These are phyloP conservation scores for Copidosoma aretas DNA, from an alignment of 2,888 invertebrate genomes.

Conservation along the genomic window DNA sequence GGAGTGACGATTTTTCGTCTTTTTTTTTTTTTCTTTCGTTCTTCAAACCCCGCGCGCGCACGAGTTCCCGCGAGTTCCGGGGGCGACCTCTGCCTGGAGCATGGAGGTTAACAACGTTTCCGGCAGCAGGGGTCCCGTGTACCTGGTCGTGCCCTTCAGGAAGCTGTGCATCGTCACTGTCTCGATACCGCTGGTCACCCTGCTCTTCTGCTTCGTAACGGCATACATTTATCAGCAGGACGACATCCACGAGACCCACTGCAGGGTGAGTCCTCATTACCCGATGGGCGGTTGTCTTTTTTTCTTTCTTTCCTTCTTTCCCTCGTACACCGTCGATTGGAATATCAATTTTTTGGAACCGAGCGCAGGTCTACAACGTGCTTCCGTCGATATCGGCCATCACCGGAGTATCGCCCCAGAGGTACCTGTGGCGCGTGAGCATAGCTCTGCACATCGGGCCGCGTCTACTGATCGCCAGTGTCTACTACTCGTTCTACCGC, in stretches of 20 bases:
- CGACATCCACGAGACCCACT: conserved; percentile 94
- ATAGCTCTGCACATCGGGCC: conserved; percentile 92
- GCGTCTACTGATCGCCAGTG: conserved; percentile 84
- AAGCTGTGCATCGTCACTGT: conserved; percentile 84
- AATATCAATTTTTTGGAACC: conserved; percentile 47
- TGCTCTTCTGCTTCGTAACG: conserved; percentile 86
- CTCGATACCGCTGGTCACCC: conserved; percentile 82
- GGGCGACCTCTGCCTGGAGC: conserved; percentile 20
- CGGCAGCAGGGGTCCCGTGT: conserved; percentile 64
- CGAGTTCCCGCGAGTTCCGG: conserved; percentile 33
- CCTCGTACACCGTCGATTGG: background rate
- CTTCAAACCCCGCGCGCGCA: conserved; percentile 14
- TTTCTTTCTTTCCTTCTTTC: background rate
- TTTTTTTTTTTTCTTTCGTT: conserved; percentile 28
- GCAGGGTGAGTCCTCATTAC: conserved; percentile 90
- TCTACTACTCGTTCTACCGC: conserved; percentile 84
- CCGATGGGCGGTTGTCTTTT: no score
- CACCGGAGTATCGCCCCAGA: conserved; percentile 90
- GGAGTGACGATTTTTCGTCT: no score
- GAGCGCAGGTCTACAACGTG: conserved; percentile 85
- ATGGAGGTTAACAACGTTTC: conserved; percentile 59
- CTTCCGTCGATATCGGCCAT: conserved; percentile 96
- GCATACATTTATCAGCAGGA: conserved; percentile 91
- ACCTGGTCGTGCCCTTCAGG: conserved; percentile 77
- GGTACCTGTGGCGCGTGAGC: conserved; percentile 90